These are phyloP conservation scores for Eubasilissa splendida DNA, from an alignment of 2,888 invertebrate species.

Conservation along the genomic window DNA sequence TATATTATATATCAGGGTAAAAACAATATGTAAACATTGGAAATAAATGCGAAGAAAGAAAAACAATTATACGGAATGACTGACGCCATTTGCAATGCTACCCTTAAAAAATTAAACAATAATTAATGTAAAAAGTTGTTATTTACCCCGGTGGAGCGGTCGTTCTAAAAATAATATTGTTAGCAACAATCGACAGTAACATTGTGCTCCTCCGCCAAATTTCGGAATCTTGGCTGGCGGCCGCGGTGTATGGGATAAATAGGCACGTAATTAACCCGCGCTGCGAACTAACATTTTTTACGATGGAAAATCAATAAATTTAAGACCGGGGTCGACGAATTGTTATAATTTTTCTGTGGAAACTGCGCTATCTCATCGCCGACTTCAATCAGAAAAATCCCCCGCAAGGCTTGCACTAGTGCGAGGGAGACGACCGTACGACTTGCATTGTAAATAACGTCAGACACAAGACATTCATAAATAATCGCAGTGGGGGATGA, in stretches of 20 bases:
- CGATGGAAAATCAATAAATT: constrained; percentile 73
- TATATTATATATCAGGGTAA: constrained; percentile 12
- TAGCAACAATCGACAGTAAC: constrained; percentile 44
- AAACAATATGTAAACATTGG: constrained; percentile 25
- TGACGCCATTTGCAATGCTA: constrained; percentile 50
- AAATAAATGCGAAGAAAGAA: constrained; percentile 4
- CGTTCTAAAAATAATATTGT: constrained; percentile 53
- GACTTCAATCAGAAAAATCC: constrained; percentile 46
- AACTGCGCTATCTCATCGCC: constrained; percentile 46
- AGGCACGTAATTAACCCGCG: constrained; percentile 44
- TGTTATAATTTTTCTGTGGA: constrained; percentile 56
- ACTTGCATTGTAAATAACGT: constrained; percentile 55
- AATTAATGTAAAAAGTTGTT: constrained; percentile 27
- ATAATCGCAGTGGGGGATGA: constrained; percentile 45
- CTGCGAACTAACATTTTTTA: constrained; percentile 63
- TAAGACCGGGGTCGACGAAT: constrained; percentile 60
- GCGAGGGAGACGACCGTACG: constrained; percentile 63
- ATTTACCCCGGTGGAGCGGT: constrained; percentile 18
- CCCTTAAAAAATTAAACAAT: constrained; percentile 44
- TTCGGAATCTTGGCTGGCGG: constrained; percentile 11
- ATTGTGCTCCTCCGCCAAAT: neutral
- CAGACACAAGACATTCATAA: constrained; percentile 36
- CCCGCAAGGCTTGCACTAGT: constrained; percentile 62
- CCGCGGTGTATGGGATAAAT: neutral
- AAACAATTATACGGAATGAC: constrained; percentile 16